phyloP scores from a whole-genome alignment of 2,113 vertebrate species.

The Myotis davidii region DNA sequence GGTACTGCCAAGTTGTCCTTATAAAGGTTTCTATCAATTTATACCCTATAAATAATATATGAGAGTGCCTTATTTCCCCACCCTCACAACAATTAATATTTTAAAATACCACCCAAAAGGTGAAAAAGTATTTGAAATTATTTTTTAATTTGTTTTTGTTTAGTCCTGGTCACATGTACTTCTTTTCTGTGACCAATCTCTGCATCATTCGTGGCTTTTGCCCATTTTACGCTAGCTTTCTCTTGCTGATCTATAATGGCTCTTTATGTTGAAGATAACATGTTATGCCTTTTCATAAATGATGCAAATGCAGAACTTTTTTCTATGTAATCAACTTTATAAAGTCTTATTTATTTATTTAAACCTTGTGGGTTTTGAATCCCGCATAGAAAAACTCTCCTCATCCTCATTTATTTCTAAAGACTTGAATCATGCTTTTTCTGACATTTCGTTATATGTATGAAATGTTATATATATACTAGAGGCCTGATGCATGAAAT shows the following conservation, averaged over 20 bases:
- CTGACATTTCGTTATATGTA: neutral
- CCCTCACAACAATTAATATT: neutral
- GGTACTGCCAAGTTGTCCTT: neutral
- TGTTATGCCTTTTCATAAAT: neutral
- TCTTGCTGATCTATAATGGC: neutral
- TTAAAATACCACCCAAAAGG: neutral
- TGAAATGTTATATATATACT: neutral
- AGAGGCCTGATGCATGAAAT: too few species aligned
- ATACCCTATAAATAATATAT: neutral
- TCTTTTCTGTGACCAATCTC: neutral
- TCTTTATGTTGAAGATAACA: neutral
- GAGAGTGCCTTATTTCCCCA: neutral
- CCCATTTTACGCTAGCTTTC: neutral
- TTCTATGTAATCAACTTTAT: neutral
- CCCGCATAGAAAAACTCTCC: neutral
- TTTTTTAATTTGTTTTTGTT: neutral
- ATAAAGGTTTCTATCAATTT: neutral
- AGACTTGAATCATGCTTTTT: neutral
- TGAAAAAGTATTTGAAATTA: constrained; percentile 8
- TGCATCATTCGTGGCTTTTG: neutral
- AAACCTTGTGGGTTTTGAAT: neutral
- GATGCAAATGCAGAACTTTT: neutral
- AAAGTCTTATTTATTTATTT: neutral
- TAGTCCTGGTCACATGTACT: neutral
- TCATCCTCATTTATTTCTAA: neutral